Evolutionary conservation across 1,140 invertebrate genomes (phyloP).

Genomic region (Drosophila setifemur): DNA sequence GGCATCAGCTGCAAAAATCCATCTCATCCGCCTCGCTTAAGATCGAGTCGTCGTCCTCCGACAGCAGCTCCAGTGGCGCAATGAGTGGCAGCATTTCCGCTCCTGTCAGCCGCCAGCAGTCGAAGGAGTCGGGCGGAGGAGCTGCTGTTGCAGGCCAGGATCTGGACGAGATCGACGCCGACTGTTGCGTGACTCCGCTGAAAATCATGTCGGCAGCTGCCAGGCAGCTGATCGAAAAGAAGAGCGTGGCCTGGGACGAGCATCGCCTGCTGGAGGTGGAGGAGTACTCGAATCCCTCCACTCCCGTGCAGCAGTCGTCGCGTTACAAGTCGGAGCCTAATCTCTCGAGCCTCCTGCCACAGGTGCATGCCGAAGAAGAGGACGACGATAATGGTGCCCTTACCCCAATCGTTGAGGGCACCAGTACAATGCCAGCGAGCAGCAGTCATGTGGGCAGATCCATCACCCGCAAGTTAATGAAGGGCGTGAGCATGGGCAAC

Average conservation of each 20-base stretch:
- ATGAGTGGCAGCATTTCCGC: slow-evolving; percentile 54
- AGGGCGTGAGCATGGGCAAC: slow-evolving; percentile 81
- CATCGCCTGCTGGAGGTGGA: slow-evolving; percentile 64
- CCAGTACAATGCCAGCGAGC: slow-evolving; percentile 14
- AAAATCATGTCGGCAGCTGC: slow-evolving; percentile 66
- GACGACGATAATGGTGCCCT: slow-evolving; percentile 39
- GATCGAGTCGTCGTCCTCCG: slow-evolving; percentile 53
- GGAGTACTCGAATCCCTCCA: slow-evolving; percentile 72
- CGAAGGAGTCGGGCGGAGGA: slow-evolving; percentile 33
- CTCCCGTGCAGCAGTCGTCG: slow-evolving; percentile 67
- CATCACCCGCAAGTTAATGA: slow-evolving; percentile 77
- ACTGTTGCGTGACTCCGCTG: slow-evolving; percentile 64
- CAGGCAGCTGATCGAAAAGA: slow-evolving; percentile 68
- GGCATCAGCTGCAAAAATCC: slow-evolving; percentile 74
- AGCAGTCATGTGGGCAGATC: slow-evolving; percentile 53
- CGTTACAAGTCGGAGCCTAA: slow-evolving; percentile 81
- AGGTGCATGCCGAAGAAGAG: slow-evolving; percentile 32
- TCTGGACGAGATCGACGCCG: slow-evolving; percentile 45
- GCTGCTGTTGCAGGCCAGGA: slow-evolving; percentile 37
- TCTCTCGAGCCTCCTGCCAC: slow-evolving; percentile 61
- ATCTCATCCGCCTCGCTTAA: slow-evolving; percentile 77
- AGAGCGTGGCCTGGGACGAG: slow-evolving; percentile 73
- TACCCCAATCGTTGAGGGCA: slow-evolving; percentile 61
- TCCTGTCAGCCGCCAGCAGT: slow-evolving; percentile 69
- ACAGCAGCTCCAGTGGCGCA: slow-evolving; percentile 48